Percentiles rank a stretch among this genome's conserved stretches.
Evolutionary conservation across 2,113 vertebrate genomes (phyloP).

Genomic region (Cyrtonyx montezumae): DNA sequence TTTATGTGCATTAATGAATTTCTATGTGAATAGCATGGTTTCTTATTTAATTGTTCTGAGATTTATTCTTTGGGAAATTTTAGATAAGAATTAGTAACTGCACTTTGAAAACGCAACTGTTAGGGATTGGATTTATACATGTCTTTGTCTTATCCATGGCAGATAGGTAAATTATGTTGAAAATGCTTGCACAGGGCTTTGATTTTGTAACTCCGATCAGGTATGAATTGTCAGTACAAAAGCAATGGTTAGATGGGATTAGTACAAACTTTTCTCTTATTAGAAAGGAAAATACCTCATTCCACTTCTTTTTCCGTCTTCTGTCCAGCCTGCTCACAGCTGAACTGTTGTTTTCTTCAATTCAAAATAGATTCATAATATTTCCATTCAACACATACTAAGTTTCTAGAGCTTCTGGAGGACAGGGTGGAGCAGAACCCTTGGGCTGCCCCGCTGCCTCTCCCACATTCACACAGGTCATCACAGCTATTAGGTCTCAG

Average conservation of each 20-base stretch:
- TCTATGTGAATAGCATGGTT: not conserved
- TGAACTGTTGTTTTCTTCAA: not conserved
- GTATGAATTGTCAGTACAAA: not conserved
- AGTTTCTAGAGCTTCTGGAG: not conserved
- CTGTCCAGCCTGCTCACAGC: not conserved
- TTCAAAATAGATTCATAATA: not conserved
- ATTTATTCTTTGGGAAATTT: not conserved
- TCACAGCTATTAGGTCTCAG: not conserved
- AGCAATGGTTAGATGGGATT: not conserved
- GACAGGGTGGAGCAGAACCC: not conserved
- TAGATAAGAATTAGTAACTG: not conserved
- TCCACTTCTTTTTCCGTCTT: not conserved
- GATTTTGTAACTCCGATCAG: not conserved
- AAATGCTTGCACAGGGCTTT: not conserved
- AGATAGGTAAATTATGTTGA: not conserved
- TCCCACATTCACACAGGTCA: not conserved
- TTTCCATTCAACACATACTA: not conserved
- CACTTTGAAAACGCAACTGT: not conserved
- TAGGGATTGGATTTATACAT: not conserved
- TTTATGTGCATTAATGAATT: not conserved
- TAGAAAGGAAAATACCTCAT: not conserved
- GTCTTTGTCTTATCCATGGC: not conserved
- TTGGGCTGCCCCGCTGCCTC: not conserved
- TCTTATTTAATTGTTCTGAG: not conserved
- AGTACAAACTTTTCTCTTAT: not conserved